phyloP scores from a whole-genome alignment of 37 sponge, comb jelly and placozoan genomes.

The Sycon ciliatum region DNA sequence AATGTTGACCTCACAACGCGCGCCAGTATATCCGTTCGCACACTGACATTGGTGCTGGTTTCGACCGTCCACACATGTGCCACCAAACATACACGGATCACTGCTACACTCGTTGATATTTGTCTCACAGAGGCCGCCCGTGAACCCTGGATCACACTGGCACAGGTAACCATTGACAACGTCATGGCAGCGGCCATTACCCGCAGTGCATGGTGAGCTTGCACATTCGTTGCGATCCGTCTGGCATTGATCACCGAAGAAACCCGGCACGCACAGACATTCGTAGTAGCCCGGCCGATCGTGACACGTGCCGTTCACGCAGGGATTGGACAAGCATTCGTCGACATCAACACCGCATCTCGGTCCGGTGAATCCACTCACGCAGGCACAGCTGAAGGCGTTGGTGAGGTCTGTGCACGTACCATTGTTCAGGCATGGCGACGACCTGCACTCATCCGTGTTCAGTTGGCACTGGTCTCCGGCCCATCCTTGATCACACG shows the following conservation, averaged over 20 bases:
- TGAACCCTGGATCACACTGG: too few species aligned
- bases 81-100: too few species aligned
- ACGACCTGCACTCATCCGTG: background rate
- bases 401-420: too few species aligned
- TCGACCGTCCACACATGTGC: background rate
- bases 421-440: too few species aligned
- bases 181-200: too few species aligned
- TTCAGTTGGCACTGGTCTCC: conserved; percentile 10
- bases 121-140: too few species aligned
- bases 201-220: too few species aligned
- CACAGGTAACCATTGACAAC: too few species aligned
- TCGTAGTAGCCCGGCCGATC: background rate
- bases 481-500: background rate
- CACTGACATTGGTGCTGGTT: background rate
- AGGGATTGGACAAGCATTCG: conserved; percentile 29
- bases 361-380: conserved; percentile 40
- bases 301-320: conserved; percentile 13
- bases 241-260: conserved; percentile 9
- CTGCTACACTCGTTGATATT: too few species aligned
- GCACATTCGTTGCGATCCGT: too few species aligned
- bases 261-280: conserved; percentile 14
- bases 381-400: too few species aligned
- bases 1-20: conserved; percentile 23
- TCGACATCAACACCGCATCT: conserved; percentile 28
- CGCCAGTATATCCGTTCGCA: conserved; percentile 21